Percentiles rank a stretch among this genome's conserved stretches.
Evolutionary conservation across 1,140 invertebrate genomes (phyloP).

Genomic region (Diuraphis noxia): DNA sequence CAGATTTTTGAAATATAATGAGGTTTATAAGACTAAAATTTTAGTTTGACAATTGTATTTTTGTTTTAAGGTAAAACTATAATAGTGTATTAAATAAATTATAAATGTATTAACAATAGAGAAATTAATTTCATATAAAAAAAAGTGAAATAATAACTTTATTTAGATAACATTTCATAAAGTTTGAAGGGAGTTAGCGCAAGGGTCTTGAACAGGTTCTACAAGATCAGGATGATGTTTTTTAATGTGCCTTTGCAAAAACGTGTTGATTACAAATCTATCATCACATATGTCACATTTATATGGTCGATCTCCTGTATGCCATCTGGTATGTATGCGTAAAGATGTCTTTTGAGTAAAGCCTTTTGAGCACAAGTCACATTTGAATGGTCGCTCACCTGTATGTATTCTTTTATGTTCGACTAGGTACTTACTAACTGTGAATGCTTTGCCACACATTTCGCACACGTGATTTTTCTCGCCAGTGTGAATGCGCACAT

Average conservation of each 20-base stretch:
- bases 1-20: not conserved
- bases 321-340: slow-evolving; percentile 63
- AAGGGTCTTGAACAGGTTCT: not conserved
- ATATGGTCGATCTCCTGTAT: slow-evolving; percentile 67
- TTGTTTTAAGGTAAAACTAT: not conserved
- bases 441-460: slow-evolving; percentile 86
- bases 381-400: slow-evolving; percentile 78
- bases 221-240: slow-evolving; percentile 45
- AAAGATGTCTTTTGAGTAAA: slow-evolving; percentile 74
- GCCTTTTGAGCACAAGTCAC: slow-evolving; percentile 77
- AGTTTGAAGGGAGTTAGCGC: slow-evolving; percentile 9
- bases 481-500: slow-evolving; percentile 66
- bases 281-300: slow-evolving; percentile 63
- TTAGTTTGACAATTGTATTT: not conserved
- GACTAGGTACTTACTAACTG: slow-evolving; percentile 90
- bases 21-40: not conserved
- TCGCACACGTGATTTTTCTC: slow-evolving; percentile 72
- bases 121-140: slow-evolving; percentile 1
- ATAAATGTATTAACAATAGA: slow-evolving; percentile 29
- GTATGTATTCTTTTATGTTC: slow-evolving; percentile 89
- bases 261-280: slow-evolving; percentile 65
- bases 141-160: not conserved
- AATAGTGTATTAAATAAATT: not conserved
- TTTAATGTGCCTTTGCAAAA: slow-evolving; percentile 77
- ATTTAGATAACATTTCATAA: slow-evolving; percentile 20